A percentile compares a stretch with the other conserved stretches of the same genome.
Evolutionary conservation across 2,888 invertebrate genomes (phyloP).

Genomic region (Mystacides longicornis): DNA sequence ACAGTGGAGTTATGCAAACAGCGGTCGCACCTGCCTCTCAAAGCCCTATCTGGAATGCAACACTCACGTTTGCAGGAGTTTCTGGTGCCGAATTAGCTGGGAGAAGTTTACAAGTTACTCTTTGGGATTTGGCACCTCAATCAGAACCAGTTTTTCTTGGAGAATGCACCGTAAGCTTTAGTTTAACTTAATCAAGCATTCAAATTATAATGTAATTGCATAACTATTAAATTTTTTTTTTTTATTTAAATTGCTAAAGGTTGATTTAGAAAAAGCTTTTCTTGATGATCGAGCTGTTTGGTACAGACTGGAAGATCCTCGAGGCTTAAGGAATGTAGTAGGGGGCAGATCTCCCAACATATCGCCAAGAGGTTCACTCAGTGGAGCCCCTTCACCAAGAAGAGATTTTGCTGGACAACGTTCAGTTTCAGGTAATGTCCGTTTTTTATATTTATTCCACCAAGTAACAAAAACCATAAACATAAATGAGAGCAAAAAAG

Average conservation of each 20-base stretch:
- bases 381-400: slow-evolving; percentile 57
- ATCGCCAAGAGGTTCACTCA: slow-evolving; percentile 73
- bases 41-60: slow-evolving; percentile 90
- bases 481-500: no score
- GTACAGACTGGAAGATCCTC: slow-evolving; percentile 80
- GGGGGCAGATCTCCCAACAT: slow-evolving; percentile 63
- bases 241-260: slow-evolving; percentile 30
- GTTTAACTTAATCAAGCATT: no score
- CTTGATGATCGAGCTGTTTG: slow-evolving; percentile 83
- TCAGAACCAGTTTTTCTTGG: slow-evolving; percentile 76
- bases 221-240: background rate
- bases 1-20: slow-evolving; percentile 70
- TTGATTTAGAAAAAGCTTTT: slow-evolving; percentile 76
- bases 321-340: slow-evolving; percentile 48
- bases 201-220: background rate
- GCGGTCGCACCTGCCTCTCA: slow-evolving; percentile 80
- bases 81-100: slow-evolving; percentile 74
- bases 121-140: slow-evolving; percentile 82
- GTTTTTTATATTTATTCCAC: no score
- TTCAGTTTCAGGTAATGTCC: slow-evolving; percentile 62
- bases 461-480: no score
- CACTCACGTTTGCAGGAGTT: slow-evolving; percentile 72
- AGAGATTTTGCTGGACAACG: slow-evolving; percentile 71
- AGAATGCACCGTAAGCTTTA: slow-evolving; percentile 63
- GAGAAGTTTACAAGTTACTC: slow-evolving; percentile 73